Percentiles rank a stretch among this genome's conserved stretches.
Evolutionary conservation across 2,888 invertebrate genomes (phyloP).

Genomic region (Onthophagus sagittarius): DNA sequence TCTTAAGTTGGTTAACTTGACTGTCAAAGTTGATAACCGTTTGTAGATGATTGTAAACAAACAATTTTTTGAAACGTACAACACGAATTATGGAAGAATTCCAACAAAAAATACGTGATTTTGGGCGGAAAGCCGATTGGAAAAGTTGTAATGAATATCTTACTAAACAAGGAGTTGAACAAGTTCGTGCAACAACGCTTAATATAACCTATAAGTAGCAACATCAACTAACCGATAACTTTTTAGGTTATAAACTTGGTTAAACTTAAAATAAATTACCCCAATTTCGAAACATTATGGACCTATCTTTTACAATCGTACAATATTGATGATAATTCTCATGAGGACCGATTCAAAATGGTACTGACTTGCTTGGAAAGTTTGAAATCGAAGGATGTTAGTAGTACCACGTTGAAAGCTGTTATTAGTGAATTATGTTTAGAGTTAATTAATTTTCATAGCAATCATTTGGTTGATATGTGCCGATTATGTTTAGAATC

Average conservation of each 20-base stretch:
- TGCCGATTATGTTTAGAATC: slow-evolving; percentile 55
- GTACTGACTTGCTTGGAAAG: slow-evolving; percentile 36
- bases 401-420: slow-evolving; percentile 46
- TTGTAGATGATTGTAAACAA: too few relatives aligned
- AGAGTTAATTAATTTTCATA: slow-evolving; percentile 52
- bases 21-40: too few relatives aligned
- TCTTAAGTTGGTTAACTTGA: too few relatives aligned
- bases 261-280: slow-evolving; percentile 16
- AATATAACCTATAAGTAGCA: not conserved
- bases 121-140: slow-evolving; percentile 36
- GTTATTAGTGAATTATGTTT: slow-evolving; percentile 52
- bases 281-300: slow-evolving; percentile 39
- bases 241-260: not conserved
- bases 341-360: slow-evolving; percentile 38
- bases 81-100: slow-evolving; percentile 25
- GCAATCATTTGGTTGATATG: slow-evolving; percentile 53
- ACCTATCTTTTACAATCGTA: slow-evolving; percentile 41
- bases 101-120: slow-evolving; percentile 34
- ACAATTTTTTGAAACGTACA: too few relatives aligned
- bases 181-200: slow-evolving; percentile 29
- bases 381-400: slow-evolving; percentile 35
- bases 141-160: slow-evolving; percentile 34
- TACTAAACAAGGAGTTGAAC: slow-evolving; percentile 26
- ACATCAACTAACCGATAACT: not conserved
- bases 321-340: slow-evolving; percentile 33